A percentile compares a stretch with the other conserved stretches of the same genome.
Evolutionary conservation across 1,140 invertebrate species (phyloP).

Genomic region (Oryzaephilus surinamensis): DNA sequence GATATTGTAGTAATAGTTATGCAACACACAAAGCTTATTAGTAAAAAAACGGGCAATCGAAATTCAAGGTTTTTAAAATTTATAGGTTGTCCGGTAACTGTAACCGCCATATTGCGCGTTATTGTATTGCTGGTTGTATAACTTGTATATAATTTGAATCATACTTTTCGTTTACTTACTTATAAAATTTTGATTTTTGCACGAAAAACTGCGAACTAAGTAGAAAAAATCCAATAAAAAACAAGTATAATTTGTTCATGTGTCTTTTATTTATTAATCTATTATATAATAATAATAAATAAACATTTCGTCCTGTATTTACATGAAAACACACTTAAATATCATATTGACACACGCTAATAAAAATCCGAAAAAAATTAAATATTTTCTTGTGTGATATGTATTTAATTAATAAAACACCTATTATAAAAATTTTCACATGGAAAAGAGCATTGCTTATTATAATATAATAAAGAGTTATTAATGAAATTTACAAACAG

Average conservation of each 20-base stretch:
- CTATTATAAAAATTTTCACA: conserved; percentile 24
- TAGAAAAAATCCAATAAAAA: background rate
- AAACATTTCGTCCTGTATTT: conserved; percentile 22
- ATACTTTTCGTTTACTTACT: too few species aligned
- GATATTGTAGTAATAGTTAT: too few species aligned
- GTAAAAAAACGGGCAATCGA: too few species aligned
- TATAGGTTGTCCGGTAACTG: too few species aligned
- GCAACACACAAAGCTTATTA: too few species aligned
- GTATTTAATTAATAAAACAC: conserved; percentile 20
- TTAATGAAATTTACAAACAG: conserved; percentile 15
- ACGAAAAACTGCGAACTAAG: background rate
- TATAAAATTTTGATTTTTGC: too few species aligned
- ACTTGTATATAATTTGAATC: too few species aligned
- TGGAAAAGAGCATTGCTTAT: conserved; percentile 15
- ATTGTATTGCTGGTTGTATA: too few species aligned
- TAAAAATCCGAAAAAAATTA: conserved; percentile 10
- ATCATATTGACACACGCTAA: conserved; percentile 12
- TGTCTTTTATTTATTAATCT: conserved; percentile 16
- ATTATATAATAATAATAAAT: conserved; percentile 24
- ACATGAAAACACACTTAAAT: conserved; percentile 20
- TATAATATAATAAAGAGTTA: too few species aligned
- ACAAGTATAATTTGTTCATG: conserved; percentile 10
- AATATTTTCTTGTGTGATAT: conserved; percentile 13
- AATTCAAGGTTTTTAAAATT: too few species aligned
- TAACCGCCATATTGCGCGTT: too few species aligned